A percentile compares a stretch with the other conserved stretches of the same genome.
Evolutionary conservation across 2,888 invertebrate genomes (phyloP).

Genomic region (Drosophila greeni): DNA sequence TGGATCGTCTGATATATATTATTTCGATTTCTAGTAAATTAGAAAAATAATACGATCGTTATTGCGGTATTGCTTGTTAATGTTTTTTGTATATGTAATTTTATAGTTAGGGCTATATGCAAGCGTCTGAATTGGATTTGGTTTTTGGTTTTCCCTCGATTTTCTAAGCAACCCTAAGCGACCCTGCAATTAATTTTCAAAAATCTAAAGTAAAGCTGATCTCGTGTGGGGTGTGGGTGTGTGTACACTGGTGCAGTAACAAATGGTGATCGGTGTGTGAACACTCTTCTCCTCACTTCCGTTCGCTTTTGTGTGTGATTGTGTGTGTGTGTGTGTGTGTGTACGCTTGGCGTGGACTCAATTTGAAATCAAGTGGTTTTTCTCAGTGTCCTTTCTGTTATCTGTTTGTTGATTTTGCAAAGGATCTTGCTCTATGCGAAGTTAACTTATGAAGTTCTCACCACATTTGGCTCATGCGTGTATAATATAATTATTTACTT

Average conservation of each 20-base stretch:
- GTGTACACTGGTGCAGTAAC: slow-evolving; percentile 29
- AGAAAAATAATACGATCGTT: slow-evolving; percentile 35
- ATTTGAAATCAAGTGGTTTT: slow-evolving; percentile 32
- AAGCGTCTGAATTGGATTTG: slow-evolving; percentile 32
- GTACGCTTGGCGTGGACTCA: slow-evolving; percentile 38
- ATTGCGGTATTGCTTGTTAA: slow-evolving; percentile 30
- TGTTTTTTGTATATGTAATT: slow-evolving; percentile 25
- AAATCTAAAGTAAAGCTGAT: slow-evolving; percentile 42
- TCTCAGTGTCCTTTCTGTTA: slow-evolving; percentile 10
- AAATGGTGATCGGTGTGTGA: slow-evolving; percentile 21
- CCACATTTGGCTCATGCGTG: slow-evolving; percentile 30
- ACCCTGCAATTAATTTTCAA: slow-evolving; percentile 35
- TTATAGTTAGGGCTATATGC: slow-evolving; percentile 25
- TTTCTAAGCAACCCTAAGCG: slow-evolving; percentile 35
- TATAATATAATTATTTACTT: slow-evolving; percentile 31
- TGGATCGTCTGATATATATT: slow-evolving; percentile 32
- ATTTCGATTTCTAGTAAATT: slow-evolving; percentile 32
- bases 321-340: slow-evolving; percentile 4
- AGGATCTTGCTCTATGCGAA: slow-evolving; percentile 18
- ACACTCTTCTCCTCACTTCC: slow-evolving; percentile 5
- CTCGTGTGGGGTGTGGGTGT: slow-evolving; percentile 7
- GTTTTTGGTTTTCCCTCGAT: slow-evolving; percentile 16
- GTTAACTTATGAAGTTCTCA: slow-evolving; percentile 42
- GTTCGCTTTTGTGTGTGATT: slow-evolving; percentile 1
- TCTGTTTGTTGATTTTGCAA: slow-evolving; percentile 19